phyloP scores from a whole-genome alignment of 2,113 vertebrate genomes.

The Alectura lathami region DNA sequence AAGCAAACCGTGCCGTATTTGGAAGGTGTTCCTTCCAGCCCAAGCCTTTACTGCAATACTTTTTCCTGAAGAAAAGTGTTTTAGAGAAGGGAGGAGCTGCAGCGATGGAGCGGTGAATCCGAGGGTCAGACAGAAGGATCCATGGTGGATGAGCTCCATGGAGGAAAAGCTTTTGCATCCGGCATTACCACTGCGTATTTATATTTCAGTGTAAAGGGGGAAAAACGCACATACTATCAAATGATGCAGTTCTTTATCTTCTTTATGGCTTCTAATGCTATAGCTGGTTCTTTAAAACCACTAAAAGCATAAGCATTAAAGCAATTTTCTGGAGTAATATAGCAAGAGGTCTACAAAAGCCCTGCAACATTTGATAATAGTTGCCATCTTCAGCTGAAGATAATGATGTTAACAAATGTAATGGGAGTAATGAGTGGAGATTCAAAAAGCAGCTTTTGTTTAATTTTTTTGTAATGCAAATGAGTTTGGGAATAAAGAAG shows the following conservation, averaged over 20 bases:
- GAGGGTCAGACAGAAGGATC: background rate
- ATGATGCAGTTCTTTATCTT: slow-evolving; percentile 66
- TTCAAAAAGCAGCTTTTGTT: slow-evolving; percentile 80
- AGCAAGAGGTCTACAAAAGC: slow-evolving; percentile 73
- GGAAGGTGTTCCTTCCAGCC: background rate
- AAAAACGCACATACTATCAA: slow-evolving; percentile 43
- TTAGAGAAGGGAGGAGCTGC: background rate
- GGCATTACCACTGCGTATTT: slow-evolving; percentile 20
- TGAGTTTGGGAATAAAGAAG: slow-evolving; percentile 70
- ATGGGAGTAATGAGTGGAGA: slow-evolving; percentile 80
- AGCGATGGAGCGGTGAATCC: background rate
- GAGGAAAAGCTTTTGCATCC: slow-evolving; percentile 25
- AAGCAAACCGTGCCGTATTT: rapidly evolving
- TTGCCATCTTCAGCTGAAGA: slow-evolving; percentile 76
- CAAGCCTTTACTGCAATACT: background rate
- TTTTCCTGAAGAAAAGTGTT: background rate
- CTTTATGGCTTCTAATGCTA: slow-evolving; percentile 72
- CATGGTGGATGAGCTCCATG: background rate
- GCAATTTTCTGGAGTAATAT: slow-evolving; percentile 79
- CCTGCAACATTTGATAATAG: slow-evolving; percentile 74
- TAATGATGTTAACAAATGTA: slow-evolving; percentile 82
- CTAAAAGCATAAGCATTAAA: slow-evolving; percentile 81
- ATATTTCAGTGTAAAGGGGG: slow-evolving; percentile 33
- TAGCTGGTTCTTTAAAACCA: slow-evolving; percentile 69
- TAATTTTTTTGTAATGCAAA: slow-evolving; percentile 84